Conservation (phyloP, 2,888 invertebrate species). For the Allophyes oxyacanthae region DNA sequence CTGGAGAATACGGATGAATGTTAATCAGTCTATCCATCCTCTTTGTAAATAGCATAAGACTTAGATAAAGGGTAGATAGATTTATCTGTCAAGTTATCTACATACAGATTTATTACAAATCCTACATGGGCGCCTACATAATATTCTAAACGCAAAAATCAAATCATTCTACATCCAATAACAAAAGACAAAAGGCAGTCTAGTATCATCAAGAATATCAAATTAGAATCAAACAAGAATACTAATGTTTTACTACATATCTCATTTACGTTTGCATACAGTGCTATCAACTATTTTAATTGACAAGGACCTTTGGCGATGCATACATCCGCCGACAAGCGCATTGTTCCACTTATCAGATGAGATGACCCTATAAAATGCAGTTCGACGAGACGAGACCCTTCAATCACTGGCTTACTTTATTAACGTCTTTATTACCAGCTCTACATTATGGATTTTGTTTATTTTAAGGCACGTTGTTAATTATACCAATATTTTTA, state of each 20-base stretch:
- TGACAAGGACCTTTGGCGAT: constrained; percentile 82
- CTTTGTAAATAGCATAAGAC: too few species aligned
- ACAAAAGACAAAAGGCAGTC: constrained; percentile 14
- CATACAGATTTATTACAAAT: too few species aligned
- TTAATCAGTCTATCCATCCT: too few species aligned
- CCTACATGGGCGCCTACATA: too few species aligned
- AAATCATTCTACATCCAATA: not conserved
- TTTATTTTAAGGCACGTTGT: constrained; percentile 69
- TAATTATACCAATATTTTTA: not conserved
- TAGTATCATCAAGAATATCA: constrained; percentile 28
- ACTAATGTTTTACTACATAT: constrained; percentile 48
- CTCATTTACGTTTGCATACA: constrained; percentile 69
- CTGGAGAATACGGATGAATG: too few species aligned
- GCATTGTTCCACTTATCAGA: constrained; percentile 81
- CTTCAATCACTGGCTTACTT: constrained; percentile 67
- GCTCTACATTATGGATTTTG: constrained; percentile 65
- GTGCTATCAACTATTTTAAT: constrained; percentile 76
- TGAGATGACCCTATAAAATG: constrained; percentile 78
- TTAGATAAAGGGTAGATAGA: too few species aligned
- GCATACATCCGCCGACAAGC: constrained; percentile 73
- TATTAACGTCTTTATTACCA: constrained; percentile 57
- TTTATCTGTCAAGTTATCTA: too few species aligned
- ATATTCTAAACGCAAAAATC: not conserved
- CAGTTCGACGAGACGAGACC: constrained; percentile 60
- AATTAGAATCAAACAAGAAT: constrained; percentile 42